A percentile compares a stretch with the other conserved stretches of the same genome.
These are phyloP conservation scores for Neogale vison DNA, from an alignment of 2,113 vertebrate species.

Conservation along the genomic window DNA sequence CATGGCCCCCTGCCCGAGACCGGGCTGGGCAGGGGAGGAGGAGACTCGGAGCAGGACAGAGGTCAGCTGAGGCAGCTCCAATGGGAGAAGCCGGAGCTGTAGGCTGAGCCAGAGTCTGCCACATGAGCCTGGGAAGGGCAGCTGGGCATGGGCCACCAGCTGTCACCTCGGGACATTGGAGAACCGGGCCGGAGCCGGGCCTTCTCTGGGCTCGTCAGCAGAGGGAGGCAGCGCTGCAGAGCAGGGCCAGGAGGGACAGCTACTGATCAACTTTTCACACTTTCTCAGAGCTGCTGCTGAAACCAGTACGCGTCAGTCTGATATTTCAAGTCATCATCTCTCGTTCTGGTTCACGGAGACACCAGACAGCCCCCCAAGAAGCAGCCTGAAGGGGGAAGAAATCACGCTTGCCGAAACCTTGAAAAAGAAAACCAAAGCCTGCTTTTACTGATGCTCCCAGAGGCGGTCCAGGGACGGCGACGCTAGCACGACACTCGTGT, in stretches of 20 bases:
- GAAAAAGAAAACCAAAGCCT: constrained; percentile 72
- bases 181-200: accelerated
- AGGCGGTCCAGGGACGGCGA: constrained; percentile 45
- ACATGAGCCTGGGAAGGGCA: neutral
- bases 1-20: neutral
- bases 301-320: neutral
- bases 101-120: neutral
- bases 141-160: neutral
- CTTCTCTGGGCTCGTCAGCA: neutral
- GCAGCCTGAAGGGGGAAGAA: neutral
- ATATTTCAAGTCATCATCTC: neutral
- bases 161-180: accelerated
- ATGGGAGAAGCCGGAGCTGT: accelerated
- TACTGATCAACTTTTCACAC: neutral
- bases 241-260: neutral
- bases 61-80: neutral
- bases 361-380: neutral
- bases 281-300: neutral
- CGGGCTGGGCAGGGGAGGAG: neutral
- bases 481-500: constrained; percentile 53
- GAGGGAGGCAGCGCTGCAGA: neutral
- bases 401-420: neutral
- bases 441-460: constrained; percentile 78
- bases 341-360: neutral
- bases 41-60: neutral